Base-by-base conservation (phyloP, 1,140 invertebrate species). In the Penaeus chinensis region DNA sequence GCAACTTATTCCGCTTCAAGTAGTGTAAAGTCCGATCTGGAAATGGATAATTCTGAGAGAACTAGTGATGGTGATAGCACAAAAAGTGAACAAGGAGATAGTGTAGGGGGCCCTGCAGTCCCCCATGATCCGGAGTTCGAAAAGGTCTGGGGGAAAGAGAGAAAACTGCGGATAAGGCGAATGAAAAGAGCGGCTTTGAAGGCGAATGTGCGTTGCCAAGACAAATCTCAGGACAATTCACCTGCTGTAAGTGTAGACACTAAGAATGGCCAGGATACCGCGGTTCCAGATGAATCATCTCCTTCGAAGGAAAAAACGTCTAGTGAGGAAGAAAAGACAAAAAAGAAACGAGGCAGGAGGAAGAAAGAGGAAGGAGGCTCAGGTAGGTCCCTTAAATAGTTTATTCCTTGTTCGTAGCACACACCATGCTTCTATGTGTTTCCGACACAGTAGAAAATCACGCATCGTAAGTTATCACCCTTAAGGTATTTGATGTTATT, bases 311-410 rank as follows among this genome's bases (percentile, higher is more conserved):
- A 66, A 66, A 61, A 79, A 24, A 8, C 42, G 66, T 37, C 62
- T 10, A 47, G 66, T n/a, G 79, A 69, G 79, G 63, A 82, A 16
- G 62, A 85, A 47, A 85, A 85, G 42, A 63, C 62, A 65, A 85
- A 69, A 47, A 76, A 79, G 63, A 78, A 69, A 22, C 37, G 63
- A 66, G 19, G n/a, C 20, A 42, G 62, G 61, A 85, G 37, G n/a
- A 63, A 85, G 20, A 85, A 60, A 77, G 63, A 63, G n/a, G 77
- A 80, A 76, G 61, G 63, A n/a, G n/a, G n/a, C 4, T 76, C 69
- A 84, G 42, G 82, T 84, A 76, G 76, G 82, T 65, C 18, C 11
- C 20, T 18, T 27, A 18, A 22, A 20, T 62, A 13, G 22, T 62
- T 62, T 54, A 1, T 54, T 16, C 16, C 54, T 54, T 16, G 54